Percentiles rank a stretch among this genome's conserved stretches.
phyloP scores from a whole-genome alignment of 2,113 vertebrate genomes.

The Tringa solitaria region DNA sequence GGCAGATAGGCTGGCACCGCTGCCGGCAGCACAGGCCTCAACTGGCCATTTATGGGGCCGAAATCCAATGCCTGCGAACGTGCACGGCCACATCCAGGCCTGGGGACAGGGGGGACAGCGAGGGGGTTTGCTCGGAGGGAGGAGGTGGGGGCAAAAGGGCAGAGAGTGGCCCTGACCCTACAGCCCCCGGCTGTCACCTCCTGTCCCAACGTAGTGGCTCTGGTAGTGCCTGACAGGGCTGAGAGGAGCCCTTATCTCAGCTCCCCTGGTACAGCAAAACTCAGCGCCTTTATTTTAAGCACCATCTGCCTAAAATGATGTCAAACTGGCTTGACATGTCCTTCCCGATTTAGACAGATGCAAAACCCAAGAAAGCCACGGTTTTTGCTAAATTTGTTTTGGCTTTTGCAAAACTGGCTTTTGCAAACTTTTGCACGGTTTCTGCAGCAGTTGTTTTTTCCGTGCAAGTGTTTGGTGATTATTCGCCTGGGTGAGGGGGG shows the following conservation, averaged over 20 bases:
- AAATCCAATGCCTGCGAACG: fast-evolving
- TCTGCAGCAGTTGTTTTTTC: not conserved
- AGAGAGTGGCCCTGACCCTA: fast-evolving
- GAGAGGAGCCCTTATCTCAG: not conserved
- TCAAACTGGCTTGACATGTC: not conserved
- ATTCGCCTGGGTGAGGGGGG: not conserved
- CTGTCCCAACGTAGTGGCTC: fast-evolving
- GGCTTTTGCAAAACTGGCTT: not conserved
- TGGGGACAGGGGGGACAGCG: fast-evolving
- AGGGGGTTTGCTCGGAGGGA: not conserved
- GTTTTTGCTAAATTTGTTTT: not conserved
- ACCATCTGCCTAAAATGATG: not conserved
- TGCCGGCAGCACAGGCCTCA: fast-evolving
- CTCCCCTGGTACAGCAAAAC: not conserved
- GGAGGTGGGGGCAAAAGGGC: not conserved
- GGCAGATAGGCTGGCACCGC: not conserved
- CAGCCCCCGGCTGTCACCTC: not conserved
- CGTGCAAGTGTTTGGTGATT: fast-evolving
- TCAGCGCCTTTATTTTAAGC: constrained; percentile 1
- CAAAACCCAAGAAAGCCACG: fast-evolving
- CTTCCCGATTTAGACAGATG: not conserved
- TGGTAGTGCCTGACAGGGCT: fast-evolving
- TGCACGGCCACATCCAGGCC: fast-evolving
- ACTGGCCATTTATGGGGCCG: not conserved
- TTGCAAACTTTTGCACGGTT: not conserved